Base-by-base conservation (phyloP, 2,113 vertebrate genomes). In the Capreolus pygargus region DNA sequence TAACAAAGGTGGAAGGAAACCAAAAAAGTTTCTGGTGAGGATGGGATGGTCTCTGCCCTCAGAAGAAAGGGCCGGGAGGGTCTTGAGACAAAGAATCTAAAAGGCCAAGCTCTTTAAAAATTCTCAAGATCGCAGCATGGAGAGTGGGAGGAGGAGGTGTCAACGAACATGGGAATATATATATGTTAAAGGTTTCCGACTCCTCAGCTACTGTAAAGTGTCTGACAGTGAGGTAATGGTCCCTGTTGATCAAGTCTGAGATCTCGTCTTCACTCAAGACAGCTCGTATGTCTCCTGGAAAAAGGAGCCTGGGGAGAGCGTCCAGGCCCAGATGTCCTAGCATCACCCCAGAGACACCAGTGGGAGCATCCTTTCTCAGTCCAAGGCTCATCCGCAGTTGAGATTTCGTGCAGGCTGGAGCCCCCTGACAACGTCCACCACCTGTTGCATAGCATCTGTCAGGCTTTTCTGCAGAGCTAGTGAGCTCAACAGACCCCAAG, bases 151-250 rank as follows among this genome's bases (percentile, higher is more conserved):
- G 91, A 96, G 28, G 86, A 90, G 89, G 45, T 67, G 21, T 94
- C 23, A 7, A n/a, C 45, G 89, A 91, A 95, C 91, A 92, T 47
- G 5, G 36, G 55, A 28, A 88, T 85, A 85, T 61, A 43, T 83
- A 82, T 83, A 91, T 39, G 67, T 95, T 87, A 87, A 97, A 98
- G 45, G 91, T 97, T 95, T 97, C 86, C 91, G 95, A 97, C 78
- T 96, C 86, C 96, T 97, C 57, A 89, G 94, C 97, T 98, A 98
- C 98, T 98, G 97, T 98, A 98, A 98, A 98, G 98, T 98, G 98
- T 97, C 97, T 60, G 96, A 98, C 95, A 98, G 98, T 98, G 98
- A 99, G 98, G 99, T 99, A 99, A 98, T 95, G 97, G 98, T 98
- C 98, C 98, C 95, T 95, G 97, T 97, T 94, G 95, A 98, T 97